phyloP scores from a whole-genome alignment of 2,797 vertebrate species.

The Lates japonicus region DNA sequence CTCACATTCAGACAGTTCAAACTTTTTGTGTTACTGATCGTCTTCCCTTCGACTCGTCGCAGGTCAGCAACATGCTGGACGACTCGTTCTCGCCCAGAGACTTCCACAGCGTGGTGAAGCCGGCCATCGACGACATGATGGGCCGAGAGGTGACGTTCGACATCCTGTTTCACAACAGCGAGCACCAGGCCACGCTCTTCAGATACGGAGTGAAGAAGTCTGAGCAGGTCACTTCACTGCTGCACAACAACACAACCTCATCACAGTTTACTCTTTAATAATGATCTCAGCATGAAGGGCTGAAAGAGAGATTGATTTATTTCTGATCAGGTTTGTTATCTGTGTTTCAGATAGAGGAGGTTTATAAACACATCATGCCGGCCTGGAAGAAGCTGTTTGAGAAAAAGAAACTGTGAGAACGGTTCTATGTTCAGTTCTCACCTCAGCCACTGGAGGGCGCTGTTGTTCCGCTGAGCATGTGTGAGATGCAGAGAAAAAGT shows the following conservation, averaged over 20 bases:
- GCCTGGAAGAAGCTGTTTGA: constrained; percentile 84
- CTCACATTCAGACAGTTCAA: background rate
- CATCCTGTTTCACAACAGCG: constrained; percentile 89
- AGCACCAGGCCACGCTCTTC: constrained; percentile 87
- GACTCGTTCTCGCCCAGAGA: constrained; percentile 75
- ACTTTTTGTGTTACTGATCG: background rate
- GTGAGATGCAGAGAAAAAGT: background rate
- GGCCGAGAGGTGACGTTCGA: constrained; percentile 84
- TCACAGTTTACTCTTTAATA: no score
- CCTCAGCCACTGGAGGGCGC: constrained; percentile 26
- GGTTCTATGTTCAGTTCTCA: background rate
- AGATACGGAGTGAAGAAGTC: constrained; percentile 88
- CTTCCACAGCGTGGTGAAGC: constrained; percentile 83
- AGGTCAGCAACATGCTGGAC: constrained; percentile 86
- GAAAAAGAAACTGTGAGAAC: constrained; percentile 78
- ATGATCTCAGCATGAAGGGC: no score
- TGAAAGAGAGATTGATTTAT: no score
- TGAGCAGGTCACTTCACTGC: constrained; percentile 78
- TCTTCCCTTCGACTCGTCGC: rapidly evolving
- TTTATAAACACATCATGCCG: constrained; percentile 82
- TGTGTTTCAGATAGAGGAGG: constrained; percentile 82
- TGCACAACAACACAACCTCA: no score
- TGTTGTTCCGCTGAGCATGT: background rate
- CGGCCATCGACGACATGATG: constrained; percentile 83
- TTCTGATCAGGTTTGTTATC: background rate